Conservation (phyloP, 2,888 invertebrate species). For the Leptopilina drosophilae region DNA sequence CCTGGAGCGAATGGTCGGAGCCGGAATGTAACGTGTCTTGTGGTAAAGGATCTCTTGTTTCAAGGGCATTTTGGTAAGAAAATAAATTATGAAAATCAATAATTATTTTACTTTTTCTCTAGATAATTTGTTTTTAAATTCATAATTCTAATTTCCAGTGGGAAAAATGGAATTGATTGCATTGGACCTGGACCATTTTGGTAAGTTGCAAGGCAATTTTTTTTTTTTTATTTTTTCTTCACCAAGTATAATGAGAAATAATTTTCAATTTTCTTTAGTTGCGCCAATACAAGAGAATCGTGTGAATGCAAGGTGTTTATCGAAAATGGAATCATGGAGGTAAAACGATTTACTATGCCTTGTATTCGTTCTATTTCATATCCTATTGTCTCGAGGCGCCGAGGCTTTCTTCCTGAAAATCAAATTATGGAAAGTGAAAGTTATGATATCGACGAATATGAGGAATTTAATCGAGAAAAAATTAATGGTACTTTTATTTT, state of each 20-base stretch:
- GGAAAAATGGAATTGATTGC: slow-evolving; percentile 72
- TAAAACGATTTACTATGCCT: slow-evolving; percentile 56
- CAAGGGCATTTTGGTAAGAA: slow-evolving; percentile 70
- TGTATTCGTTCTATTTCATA: slow-evolving; percentile 52
- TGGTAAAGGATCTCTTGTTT: slow-evolving; percentile 63
- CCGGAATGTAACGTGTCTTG: slow-evolving; percentile 65
- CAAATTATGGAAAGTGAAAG: background rate
- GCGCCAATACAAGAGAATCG: slow-evolving; percentile 60
- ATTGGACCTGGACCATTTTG: slow-evolving; percentile 76
- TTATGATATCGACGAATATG: background rate
- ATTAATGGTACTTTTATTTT: background rate
- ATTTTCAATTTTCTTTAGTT: slow-evolving; percentile 59
- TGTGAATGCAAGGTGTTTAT: slow-evolving; percentile 65
- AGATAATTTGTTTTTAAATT: background rate
- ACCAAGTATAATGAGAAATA: background rate
- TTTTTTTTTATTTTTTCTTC: slow-evolving; percentile 43
- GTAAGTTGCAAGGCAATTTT: slow-evolving; percentile 59
- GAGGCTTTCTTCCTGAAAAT: slow-evolving; percentile 25
- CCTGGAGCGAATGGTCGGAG: slow-evolving; percentile 74
- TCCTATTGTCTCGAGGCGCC: background rate
- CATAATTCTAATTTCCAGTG: slow-evolving; percentile 59
- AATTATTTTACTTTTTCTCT: background rate
- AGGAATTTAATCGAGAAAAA: background rate
- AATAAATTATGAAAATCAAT: slow-evolving; percentile 73
- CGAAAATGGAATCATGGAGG: slow-evolving; percentile 53